Conservation (phyloP, 2,113 vertebrate species). For the Eira barbara region DNA sequence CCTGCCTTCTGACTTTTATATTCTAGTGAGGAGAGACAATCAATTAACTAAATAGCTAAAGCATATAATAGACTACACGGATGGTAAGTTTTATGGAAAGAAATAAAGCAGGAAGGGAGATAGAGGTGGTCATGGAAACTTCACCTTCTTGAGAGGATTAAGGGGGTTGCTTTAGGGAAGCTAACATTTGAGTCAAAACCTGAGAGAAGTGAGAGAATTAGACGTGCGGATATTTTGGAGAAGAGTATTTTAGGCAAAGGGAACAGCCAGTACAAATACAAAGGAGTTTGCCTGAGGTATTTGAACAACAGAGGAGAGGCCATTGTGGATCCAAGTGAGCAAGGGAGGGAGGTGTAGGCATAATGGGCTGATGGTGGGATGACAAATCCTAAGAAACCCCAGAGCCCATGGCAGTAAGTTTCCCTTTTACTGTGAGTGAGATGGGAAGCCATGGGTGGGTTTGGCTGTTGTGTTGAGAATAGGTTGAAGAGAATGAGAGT, state of each 20-base stretch:
- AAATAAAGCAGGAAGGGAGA: not conserved
- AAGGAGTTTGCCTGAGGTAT: not conserved
- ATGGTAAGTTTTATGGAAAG: not conserved
- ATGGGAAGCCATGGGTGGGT: not conserved
- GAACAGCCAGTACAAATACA: not conserved
- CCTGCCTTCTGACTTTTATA: not conserved
- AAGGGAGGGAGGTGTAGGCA: not conserved
- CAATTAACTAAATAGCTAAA: not conserved
- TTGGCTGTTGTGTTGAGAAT: not conserved
- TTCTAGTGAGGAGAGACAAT: not conserved
- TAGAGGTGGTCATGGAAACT: not conserved
- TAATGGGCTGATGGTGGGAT: fast-evolving
- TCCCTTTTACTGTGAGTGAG: not conserved
- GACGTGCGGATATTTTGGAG: too few species aligned
- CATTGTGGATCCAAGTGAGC: fast-evolving
- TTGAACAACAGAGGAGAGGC: not conserved
- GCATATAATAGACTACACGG: not conserved
- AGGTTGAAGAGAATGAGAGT: not conserved
- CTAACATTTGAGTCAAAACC: not conserved
- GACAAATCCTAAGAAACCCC: fast-evolving
- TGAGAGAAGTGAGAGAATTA: not conserved
- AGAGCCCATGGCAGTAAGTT: not conserved
- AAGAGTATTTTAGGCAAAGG: not conserved
- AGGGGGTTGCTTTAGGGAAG: not conserved
- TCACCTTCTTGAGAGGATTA: not conserved